Conservation (phyloP, 1,140 invertebrate species). For the Drosophila serrata region DNA sequence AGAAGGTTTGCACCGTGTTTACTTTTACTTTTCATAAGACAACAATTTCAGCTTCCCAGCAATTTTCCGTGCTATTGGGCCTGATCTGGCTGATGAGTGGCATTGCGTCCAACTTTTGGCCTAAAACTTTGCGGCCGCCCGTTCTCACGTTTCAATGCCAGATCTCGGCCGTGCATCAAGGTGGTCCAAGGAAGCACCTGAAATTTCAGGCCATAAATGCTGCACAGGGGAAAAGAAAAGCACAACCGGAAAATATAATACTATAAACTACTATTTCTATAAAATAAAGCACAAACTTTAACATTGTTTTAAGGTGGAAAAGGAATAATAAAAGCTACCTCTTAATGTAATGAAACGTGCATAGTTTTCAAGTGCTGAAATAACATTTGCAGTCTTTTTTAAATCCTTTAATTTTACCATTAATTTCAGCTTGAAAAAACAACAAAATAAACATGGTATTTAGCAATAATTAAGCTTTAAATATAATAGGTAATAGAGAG, state of each 20-base stretch:
- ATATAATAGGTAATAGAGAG: no score
- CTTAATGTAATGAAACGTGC: no score
- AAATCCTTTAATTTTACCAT: no score
- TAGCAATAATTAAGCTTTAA: no score
- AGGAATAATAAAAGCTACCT: no score
- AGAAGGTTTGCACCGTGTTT: slow-evolving; percentile 45
- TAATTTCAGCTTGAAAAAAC: no score
- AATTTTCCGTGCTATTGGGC: slow-evolving; percentile 79
- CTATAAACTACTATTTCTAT: no score
- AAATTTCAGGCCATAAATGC: slow-evolving; percentile 5
- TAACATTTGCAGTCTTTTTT: no score
- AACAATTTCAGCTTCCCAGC: slow-evolving; percentile 53
- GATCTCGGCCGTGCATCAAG: slow-evolving; percentile 29
- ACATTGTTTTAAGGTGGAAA: no score
- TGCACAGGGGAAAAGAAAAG: not conserved
- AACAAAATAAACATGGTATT: no score
- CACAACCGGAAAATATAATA: not conserved
- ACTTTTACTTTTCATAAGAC: slow-evolving; percentile 69
- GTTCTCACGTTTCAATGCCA: slow-evolving; percentile 52
- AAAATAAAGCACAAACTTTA: no score
- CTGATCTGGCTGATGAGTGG: slow-evolving; percentile 65
- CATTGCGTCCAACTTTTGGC: slow-evolving; percentile 47
- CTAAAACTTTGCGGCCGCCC: slow-evolving; percentile 56
- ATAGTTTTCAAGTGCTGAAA: no score
- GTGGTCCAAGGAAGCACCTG: slow-evolving; percentile 9